Evolutionary conservation across 2,797 vertebrate genomes (phyloP).

Genomic region (Phoeniculus purpureus): DNA sequence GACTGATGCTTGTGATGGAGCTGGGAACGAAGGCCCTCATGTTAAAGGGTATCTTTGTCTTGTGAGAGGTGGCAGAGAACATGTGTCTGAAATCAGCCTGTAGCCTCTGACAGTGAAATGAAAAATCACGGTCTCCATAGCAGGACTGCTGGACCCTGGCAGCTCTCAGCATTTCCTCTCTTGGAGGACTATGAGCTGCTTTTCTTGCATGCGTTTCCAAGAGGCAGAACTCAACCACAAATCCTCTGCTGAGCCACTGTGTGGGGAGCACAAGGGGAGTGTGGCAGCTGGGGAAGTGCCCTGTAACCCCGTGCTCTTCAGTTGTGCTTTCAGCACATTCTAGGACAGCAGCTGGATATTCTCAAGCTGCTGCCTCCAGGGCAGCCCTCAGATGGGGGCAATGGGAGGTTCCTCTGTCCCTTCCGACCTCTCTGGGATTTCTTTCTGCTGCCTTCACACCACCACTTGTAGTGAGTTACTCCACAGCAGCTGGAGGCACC

Average conservation of each 20-base stretch:
- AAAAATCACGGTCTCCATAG: neutral
- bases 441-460: neutral
- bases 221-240: neutral
- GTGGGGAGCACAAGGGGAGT: neutral
- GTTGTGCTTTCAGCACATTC: neutral
- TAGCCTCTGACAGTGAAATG: neutral
- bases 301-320: neutral
- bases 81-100: neutral
- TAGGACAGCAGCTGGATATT: neutral
- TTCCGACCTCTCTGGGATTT: fast-evolving
- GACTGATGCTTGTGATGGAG: neutral
- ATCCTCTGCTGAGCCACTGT: neutral
- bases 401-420: neutral
- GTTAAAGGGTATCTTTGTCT: neutral
- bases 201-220: neutral
- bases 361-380: neutral
- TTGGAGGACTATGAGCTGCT: neutral
- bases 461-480: neutral
- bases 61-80: neutral
- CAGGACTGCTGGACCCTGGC: neutral
- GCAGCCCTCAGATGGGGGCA: neutral
- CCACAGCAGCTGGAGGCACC: neutral
- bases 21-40: fast-evolving
- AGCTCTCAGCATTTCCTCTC: neutral
- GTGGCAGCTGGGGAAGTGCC: neutral